Percentiles rank a stretch among this genome's conserved stretches.
Conservation (phyloP, 2,113 vertebrate genomes). For the Glaucidium brasilianum region DNA sequence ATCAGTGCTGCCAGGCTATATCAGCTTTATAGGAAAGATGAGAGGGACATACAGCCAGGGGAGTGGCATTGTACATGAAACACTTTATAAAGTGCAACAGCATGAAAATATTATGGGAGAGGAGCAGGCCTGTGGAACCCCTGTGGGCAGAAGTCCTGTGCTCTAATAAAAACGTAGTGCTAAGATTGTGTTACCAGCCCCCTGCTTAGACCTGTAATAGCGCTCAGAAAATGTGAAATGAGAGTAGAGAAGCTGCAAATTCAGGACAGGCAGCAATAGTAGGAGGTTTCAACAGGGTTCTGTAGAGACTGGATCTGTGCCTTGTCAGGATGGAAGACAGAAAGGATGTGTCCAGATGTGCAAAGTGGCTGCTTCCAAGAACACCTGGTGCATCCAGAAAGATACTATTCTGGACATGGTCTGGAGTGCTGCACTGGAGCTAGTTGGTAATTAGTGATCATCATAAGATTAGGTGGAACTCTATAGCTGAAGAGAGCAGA, state of each 20-base stretch:
- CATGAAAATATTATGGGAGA: background rate
- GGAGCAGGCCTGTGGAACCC: background rate
- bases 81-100: background rate
- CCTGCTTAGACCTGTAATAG: background rate
- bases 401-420: background rate
- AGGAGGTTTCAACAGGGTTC: background rate
- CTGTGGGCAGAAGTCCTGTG: background rate
- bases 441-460: background rate
- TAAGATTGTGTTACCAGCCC: background rate
- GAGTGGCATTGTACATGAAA: background rate
- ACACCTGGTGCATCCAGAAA: background rate
- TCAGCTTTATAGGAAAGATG: background rate
- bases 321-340: background rate
- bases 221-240: slow-evolving; percentile 13
- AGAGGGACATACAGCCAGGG: background rate
- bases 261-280: background rate
- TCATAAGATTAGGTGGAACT: background rate
- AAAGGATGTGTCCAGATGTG: background rate
- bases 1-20: background rate
- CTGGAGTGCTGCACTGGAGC: background rate
- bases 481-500: background rate
- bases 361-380: background rate
- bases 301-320: background rate
- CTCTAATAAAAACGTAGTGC: background rate
- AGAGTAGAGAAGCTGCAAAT: slow-evolving; percentile 17